A percentile compares a stretch with the other conserved stretches of the same genome.
phyloP scores from a whole-genome alignment of 2,113 vertebrate species.

The Anguilla japonica region DNA sequence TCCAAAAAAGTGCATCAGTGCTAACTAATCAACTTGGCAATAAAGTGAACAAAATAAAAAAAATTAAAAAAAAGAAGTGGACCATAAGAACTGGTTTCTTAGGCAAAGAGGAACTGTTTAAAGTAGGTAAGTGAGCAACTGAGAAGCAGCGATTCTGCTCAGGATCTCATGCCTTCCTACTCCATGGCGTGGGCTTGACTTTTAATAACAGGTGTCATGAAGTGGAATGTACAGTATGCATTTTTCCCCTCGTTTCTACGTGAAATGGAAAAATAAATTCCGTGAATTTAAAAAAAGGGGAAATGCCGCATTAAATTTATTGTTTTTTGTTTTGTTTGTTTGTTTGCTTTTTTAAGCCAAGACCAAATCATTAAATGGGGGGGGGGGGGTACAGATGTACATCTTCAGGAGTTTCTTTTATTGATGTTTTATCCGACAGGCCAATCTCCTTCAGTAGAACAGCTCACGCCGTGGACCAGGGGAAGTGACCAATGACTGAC shows the following conservation, averaged over 20 bases:
- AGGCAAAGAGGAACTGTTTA: not conserved
- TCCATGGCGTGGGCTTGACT: not conserved
- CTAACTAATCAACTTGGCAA: constrained; percentile 32
- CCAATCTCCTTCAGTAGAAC: not conserved
- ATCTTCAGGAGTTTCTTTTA: not conserved
- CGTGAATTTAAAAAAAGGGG: not conserved
- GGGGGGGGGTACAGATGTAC: not conserved
- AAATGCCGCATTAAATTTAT: too few species aligned
- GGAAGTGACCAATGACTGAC: constrained; percentile 2
- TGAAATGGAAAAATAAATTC: not conserved
- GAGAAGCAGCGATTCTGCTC: not conserved
- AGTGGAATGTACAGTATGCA: not conserved
- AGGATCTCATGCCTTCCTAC: not conserved
- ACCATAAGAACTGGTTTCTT: not conserved
- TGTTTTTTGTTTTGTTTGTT: too few species aligned
- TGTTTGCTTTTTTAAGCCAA: too few species aligned
- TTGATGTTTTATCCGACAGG: not conserved
- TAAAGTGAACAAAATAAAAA: constrained; percentile 25
- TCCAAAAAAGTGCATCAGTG: constrained; percentile 54
- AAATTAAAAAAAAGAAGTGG: not conserved
- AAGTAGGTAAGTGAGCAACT: not conserved
- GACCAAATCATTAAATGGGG: not conserved
- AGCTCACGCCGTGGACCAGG: not conserved
- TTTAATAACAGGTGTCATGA: not conserved
- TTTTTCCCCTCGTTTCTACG: not conserved